Conservation (phyloP, 2,797 vertebrate species). For the Betta splendens region DNA sequence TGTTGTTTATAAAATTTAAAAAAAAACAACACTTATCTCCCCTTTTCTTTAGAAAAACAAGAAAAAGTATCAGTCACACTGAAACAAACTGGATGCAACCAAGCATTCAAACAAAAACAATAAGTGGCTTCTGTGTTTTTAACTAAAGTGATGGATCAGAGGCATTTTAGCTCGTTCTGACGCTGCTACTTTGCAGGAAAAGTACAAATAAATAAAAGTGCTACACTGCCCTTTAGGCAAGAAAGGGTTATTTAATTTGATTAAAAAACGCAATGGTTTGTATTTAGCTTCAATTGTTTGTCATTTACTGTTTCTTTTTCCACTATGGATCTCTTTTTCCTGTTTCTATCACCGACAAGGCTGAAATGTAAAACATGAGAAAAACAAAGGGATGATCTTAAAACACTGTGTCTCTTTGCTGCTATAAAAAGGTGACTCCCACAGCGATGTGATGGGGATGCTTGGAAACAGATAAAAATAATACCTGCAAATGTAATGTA, state of each 20-base stretch:
- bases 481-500: constrained; percentile 21
- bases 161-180: constrained; percentile 40
- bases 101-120: constrained; percentile 39
- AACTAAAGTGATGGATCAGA: constrained; percentile 20
- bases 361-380: constrained; percentile 21
- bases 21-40: constrained; percentile 46
- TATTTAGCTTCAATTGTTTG: constrained; percentile 51
- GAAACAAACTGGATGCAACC: constrained; percentile 48
- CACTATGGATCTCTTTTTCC: constrained; percentile 10
- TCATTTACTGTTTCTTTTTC: constrained; percentile 29
- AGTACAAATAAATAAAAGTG: constrained; percentile 78
- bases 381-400: not conserved
- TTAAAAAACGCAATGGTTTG: constrained; percentile 49
- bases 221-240: constrained; percentile 67
- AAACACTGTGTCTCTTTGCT: constrained; percentile 9
- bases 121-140: constrained; percentile 17
- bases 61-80: constrained; percentile 59
- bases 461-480: constrained; percentile 25
- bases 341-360: constrained; percentile 1
- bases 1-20: constrained; percentile 43
- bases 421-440: not conserved
- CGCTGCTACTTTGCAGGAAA: constrained; percentile 62
- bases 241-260: constrained; percentile 53
- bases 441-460: constrained; percentile 8
- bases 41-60: constrained; percentile 57